Conservation (phyloP, 2,797 vertebrate species). For the Podarcis lilfordi region DNA sequence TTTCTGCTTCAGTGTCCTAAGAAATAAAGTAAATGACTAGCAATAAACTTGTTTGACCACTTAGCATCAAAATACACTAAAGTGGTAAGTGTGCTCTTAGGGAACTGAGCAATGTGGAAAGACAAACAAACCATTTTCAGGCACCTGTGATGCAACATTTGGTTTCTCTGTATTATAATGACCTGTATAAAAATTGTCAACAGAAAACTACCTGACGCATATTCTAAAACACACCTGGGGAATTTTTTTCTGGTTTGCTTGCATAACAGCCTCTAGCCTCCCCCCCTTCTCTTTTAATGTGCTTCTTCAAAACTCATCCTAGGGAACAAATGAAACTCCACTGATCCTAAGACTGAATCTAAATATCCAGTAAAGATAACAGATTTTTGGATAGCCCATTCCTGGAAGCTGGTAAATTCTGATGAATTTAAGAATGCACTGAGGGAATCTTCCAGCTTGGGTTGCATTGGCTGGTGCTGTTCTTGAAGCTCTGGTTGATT, state of each 20-base stretch:
- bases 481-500: too few species aligned
- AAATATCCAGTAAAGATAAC: too few species aligned
- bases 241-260: background rate
- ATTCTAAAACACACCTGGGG: background rate
- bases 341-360: too few species aligned
- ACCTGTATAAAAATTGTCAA: background rate
- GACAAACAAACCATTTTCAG: conserved; percentile 35
- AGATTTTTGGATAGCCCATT: too few species aligned
- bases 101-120: conserved; percentile 33
- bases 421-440: too few species aligned
- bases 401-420: too few species aligned
- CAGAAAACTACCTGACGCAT: background rate
- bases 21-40: background rate
- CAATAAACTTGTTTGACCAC: conserved; percentile 9
- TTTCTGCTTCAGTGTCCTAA: background rate
- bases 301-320: background rate
- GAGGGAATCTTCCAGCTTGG: too few species aligned
- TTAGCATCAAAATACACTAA: conserved; percentile 2
- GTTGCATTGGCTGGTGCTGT: too few species aligned
- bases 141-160: conserved; percentile 14
- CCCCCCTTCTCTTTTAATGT: background rate
- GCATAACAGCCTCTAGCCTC: background rate
- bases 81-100: conserved; percentile 29
- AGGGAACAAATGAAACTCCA: too few species aligned
- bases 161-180: conserved; percentile 12